Base-by-base conservation (phyloP, 2,113 vertebrate species). In the Platysternon megacephalum region DNA sequence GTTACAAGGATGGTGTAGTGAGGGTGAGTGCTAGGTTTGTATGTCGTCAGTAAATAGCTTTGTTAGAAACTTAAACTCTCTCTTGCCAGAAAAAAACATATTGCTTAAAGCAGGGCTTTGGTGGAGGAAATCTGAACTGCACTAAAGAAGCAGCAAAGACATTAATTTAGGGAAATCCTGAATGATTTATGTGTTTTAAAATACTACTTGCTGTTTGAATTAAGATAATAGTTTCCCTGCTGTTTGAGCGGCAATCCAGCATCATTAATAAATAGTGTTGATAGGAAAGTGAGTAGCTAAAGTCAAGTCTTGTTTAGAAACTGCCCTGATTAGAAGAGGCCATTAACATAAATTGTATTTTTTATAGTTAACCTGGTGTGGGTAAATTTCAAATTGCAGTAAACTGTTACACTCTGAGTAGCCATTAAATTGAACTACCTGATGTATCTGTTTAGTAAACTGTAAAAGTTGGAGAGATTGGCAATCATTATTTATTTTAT, bases 371-470 rank as follows among this genome's bases (percentile, higher is more conserved):
- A 81, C 93, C 88, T 88, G 85, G 93, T 83, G 81, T 68, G 93
- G 35, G 49, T 94, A 87, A 96, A 87, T 32, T 72, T 13, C n/a
- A 89, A 94, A 39, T 48, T 89, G 53, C 88, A 51, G 91, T 93
- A 93, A 95, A 84, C 58, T 83, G 19, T 87, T 91, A 89, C 1
- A 28, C 17, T n/a, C 65, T 82, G 55, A 81, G 78, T 42, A 89
- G 81, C 49, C 84, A 17, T 81, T 83, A 51, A 92, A 91, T 78
- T 51, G 88, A 95, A 94, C 88, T 93, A 95, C 96, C 84, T 91
- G 93, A 88, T 95, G 90, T 78, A 94, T 92, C 93, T 96, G 93
- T 96, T 97, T 94, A 91, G 95, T 56, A 97, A 96, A 96, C 90
- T 87, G 49, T 48, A 79, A 81, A 94, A 87, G 48, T 84, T 87